These are phyloP conservation scores for Rhinella marina DNA, from an alignment of 2,797 vertebrate genomes.

Conservation along the genomic window DNA sequence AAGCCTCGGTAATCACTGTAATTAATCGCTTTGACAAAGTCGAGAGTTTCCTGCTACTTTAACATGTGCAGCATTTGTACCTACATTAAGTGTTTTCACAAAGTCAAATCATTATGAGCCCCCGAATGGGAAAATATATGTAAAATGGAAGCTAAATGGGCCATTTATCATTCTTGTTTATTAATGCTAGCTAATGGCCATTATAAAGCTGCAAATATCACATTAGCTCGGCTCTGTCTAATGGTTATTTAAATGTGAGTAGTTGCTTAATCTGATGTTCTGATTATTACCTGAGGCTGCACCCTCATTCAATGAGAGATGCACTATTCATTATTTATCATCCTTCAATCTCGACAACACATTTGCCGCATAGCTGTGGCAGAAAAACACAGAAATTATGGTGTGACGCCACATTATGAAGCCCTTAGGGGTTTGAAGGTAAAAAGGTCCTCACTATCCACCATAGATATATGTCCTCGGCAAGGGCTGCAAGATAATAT, in stretches of 20 bases:
- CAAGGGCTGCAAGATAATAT: too few relatives aligned
- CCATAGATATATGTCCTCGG: neutral
- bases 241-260: slow-evolving; percentile 44
- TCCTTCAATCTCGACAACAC: neutral
- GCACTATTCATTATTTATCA: slow-evolving; percentile 44
- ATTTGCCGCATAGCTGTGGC: neutral
- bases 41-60: neutral
- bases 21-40: neutral
- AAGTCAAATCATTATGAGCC: neutral
- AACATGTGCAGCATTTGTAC: neutral
- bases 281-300: slow-evolving; percentile 34
- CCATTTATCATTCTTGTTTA: slow-evolving; percentile 43
- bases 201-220: slow-evolving; percentile 33
- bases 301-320: slow-evolving; percentile 11
- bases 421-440: neutral
- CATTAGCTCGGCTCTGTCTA: slow-evolving; percentile 38
- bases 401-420: neutral
- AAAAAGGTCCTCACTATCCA: neutral
- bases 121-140: neutral
- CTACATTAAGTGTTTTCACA: neutral
- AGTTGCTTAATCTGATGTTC: slow-evolving; percentile 32
- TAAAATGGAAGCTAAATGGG: neutral
- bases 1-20: neutral
- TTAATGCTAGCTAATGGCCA: slow-evolving; percentile 41
- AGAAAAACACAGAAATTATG: neutral